Base-by-base conservation (phyloP, 2,113 vertebrate species). In the Rhinogobius similis region DNA sequence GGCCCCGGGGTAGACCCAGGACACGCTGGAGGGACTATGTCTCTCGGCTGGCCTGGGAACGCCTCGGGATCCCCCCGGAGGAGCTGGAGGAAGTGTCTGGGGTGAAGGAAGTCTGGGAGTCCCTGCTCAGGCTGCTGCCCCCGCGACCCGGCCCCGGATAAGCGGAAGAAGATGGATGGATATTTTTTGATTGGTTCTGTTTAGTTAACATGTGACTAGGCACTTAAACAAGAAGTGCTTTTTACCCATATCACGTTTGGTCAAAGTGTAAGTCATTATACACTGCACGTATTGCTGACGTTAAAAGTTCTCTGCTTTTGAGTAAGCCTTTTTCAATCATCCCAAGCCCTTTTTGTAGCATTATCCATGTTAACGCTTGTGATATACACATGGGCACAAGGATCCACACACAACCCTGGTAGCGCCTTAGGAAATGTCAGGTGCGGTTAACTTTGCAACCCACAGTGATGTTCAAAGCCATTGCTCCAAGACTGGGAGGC, bases 341-440 rank as follows among this genome's bases (percentile, higher is more conserved):
- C 39, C 41, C 14, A 58, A 58, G 58, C 39, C 70, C 62, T 23
- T 38, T 29, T 58, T 68, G 48, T 12, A 73, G 56, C 43, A 66
- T 70, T 46, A 74, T 79, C 20, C 61, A 23, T 59, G 53, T 68
- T 50, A 10, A 7, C 12, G 62, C 46, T 56, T 52, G 26, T 71
- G 38, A 41, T 9, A 24, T 48, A 56, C 65, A 68, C 50, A 76
- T 24, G 65, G 43, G 63, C 50, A 55, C 29, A 32, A n/a, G 7
- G 59, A 65, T 36, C 56, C 41, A 32, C 48, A 63, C 62, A 24
- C 21, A 62, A 21, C 20, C 67, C n/a, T 65, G 56, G 24, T 18
- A 46, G 81, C 41, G 83, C 87, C 81, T 41, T 43, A 27, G 82
- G 81, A 87, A 84, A 88, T 65, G 82, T 88, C 90, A 89, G 75